These are phyloP conservation scores for Colostygia pectinataria DNA, from an alignment of 2,888 invertebrate genomes.

Conservation along the genomic window DNA sequence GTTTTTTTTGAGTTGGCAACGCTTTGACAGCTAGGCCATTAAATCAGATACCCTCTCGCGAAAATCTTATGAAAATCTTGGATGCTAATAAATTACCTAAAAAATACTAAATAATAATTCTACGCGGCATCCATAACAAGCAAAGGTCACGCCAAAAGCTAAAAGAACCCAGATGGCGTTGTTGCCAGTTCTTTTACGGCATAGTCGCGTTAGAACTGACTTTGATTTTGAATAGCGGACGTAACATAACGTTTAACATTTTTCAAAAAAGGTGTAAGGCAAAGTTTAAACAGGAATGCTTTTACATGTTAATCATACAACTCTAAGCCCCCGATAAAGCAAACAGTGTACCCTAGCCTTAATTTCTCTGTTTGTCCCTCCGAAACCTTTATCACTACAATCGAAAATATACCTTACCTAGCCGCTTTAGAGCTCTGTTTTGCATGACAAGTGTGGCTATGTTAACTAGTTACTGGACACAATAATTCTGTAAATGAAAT, in stretches of 20 bases:
- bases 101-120: no score
- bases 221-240: no score
- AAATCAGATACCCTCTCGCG: no score
- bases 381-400: not conserved
- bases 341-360: slow-evolving; percentile 22
- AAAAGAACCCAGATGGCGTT: no score
- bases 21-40: no score
- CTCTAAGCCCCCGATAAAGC: slow-evolving; percentile 19
- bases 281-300: slow-evolving; percentile 12
- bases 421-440: not conserved
- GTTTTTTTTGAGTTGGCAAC: no score
- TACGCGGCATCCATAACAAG: no score
- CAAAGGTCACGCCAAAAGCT: no score
- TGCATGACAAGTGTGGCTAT: not conserved
- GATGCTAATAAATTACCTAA: no score
- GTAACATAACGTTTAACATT: not conserved
- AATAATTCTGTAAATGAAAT: slow-evolving; percentile 24
- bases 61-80: no score
- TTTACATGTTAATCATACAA: slow-evolving; percentile 24
- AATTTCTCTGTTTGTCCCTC: slow-evolving; percentile 25
- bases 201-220: no score
- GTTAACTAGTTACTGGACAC: slow-evolving; percentile 14
- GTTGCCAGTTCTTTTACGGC: no score
- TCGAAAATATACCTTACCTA: not conserved
- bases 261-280: not conserved